A percentile compares a stretch with the other conserved stretches of the same genome.
Conservation (phyloP, 35 echinoderm and acorn worm species). For the Apostichopus californicus region DNA sequence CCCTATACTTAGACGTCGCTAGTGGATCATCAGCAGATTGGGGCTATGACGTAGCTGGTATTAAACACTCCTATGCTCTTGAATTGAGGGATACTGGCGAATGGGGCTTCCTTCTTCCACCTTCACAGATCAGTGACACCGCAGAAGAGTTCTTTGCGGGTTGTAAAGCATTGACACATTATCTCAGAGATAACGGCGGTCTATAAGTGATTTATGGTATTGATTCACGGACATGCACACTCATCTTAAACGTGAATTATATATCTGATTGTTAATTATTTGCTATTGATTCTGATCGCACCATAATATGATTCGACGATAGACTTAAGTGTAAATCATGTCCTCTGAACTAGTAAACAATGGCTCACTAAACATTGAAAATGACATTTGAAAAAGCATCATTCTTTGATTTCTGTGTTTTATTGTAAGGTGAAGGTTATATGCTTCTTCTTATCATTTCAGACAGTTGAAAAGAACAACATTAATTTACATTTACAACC, state of each 20-base stretch:
- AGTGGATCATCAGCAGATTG: slow-evolving; percentile 85
- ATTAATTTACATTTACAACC: too few relatives aligned
- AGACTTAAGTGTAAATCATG: too few relatives aligned
- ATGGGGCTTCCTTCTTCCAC: slow-evolving; percentile 79
- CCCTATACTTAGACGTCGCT: slow-evolving; percentile 60
- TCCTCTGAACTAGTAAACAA: too few relatives aligned
- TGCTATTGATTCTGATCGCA: too few relatives aligned
- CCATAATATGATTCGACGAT: too few relatives aligned
- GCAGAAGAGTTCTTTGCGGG: slow-evolving; percentile 82
- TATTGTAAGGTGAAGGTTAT: neutral
- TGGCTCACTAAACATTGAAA: too few relatives aligned
- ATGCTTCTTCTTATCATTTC: too few relatives aligned
- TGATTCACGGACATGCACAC: too few relatives aligned
- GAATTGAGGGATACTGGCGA: slow-evolving; percentile 84
- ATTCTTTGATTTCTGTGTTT: too few relatives aligned
- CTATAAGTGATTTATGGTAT: neutral
- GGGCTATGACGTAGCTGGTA: slow-evolving; percentile 80
- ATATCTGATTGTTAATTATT: neutral
- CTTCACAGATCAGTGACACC: slow-evolving; percentile 61
- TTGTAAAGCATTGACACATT: neutral
- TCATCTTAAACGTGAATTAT: too few relatives aligned
- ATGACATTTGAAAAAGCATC: too few relatives aligned
- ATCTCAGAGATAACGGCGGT: neutral
- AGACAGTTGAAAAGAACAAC: too few relatives aligned
- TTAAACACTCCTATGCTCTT: slow-evolving; percentile 79